Evolutionary conservation across 2,113 vertebrate species (phyloP).

Genomic region (Poecilia latipinna): DNA sequence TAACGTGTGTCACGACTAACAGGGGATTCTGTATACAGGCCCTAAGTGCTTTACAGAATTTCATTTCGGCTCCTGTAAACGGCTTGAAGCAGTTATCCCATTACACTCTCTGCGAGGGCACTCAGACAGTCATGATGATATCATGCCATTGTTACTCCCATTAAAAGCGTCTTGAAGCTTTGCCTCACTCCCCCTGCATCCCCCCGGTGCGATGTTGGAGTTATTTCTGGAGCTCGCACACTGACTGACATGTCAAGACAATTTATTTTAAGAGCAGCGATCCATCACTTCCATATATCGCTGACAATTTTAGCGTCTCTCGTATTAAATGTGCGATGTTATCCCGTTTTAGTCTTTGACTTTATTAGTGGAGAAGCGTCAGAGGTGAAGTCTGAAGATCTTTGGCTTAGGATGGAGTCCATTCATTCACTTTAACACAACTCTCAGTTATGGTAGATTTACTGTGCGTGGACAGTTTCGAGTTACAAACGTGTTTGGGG

Average conservation of each 20-base stretch:
- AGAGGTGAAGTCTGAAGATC: slow-evolving; percentile 43
- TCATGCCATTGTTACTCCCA: slow-evolving; percentile 62
- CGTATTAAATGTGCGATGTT: not conserved
- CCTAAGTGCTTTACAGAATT: slow-evolving; percentile 28
- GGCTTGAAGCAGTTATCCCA: slow-evolving; percentile 52
- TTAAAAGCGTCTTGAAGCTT: slow-evolving; percentile 58
- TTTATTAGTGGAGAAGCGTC: slow-evolving; percentile 47
- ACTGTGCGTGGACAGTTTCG: slow-evolving; percentile 44
- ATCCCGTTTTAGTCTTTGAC: slow-evolving; percentile 3
- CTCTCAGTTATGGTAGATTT: slow-evolving; percentile 62
- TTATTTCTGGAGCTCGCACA: slow-evolving; percentile 31
- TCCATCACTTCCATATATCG: slow-evolving; percentile 8
- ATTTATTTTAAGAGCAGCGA: slow-evolving; percentile 32
- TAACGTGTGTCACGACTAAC: slow-evolving; percentile 16
- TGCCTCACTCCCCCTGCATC: slow-evolving; percentile 23
- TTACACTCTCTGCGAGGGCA: slow-evolving; percentile 50
- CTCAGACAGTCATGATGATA: slow-evolving; percentile 69
- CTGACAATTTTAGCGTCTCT: slow-evolving; percentile 1
- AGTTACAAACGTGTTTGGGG: slow-evolving; percentile 60
- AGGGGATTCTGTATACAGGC: slow-evolving; percentile 14
- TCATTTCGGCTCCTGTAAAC: slow-evolving; percentile 61
- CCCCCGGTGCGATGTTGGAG: slow-evolving; percentile 56
- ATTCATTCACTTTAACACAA: slow-evolving; percentile 56
- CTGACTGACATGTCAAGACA: slow-evolving; percentile 31
- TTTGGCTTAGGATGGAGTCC: slow-evolving; percentile 45